Evolutionary conservation across 2,113 vertebrate species (phyloP), one percentile per base, ranked within the genome.

Genomic region (Chaetura pelagica): DNA sequence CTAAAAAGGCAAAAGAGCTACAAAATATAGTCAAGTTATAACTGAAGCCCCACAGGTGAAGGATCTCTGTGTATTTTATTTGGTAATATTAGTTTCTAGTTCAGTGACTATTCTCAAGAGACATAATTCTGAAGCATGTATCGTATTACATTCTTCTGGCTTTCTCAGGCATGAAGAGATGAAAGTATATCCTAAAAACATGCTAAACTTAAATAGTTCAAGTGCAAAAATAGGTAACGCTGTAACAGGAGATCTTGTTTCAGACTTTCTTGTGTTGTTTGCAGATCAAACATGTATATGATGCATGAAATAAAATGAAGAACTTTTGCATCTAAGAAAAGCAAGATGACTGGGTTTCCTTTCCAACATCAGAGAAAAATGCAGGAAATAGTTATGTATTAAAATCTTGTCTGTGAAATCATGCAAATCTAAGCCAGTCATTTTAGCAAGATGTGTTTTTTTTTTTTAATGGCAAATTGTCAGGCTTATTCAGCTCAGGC

Each of bases 151-250:
- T 93, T 27, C 52, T 84, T 89, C 10, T n/a, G 62, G 46, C 66
- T 88, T 88, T 91, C 82, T 91, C 51, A 68, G 35, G 59, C 75
- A 7, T 7, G 46, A 34, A 81, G 72, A 73, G 82, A 80, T 90
- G 78, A 95, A 94, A 95, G 74, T 78, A 9, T 77, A 88, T 84
- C 78, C 92, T 94, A 88, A 95, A 93, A 96, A 85, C 85, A 73
- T 22, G 40, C 79, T 77, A 35, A 94, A 93, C 21, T 89, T 75
- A 83, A 89, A 83, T 64, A 90, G 79, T 74, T 94, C 38, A 71
- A 91, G 87, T 74, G 84, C 87, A 90, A 77, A 91, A 94, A 90
- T 74, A 91, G 88, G 77, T 72, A 72, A 77, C 2, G 7, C 51
- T 61, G 57, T 73, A 79, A 48, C 46, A 61, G 54, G 44, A 90